Evolutionary conservation across 64 coral and sea anemone species (phyloP).

Genomic region (Stylophora pistillata): DNA sequence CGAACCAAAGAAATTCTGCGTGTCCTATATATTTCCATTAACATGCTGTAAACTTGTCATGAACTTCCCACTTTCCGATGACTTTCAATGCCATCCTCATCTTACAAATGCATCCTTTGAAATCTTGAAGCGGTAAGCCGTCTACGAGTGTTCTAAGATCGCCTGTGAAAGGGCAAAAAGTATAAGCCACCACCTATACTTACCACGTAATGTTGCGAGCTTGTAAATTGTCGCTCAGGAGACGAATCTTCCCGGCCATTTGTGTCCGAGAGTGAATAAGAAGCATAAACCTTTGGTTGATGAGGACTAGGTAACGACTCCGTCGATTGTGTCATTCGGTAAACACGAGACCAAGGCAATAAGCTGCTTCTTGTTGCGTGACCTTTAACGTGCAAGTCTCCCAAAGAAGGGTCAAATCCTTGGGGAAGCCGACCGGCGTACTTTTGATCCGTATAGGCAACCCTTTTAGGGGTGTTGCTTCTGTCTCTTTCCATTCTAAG

Average conservation of each 20-base stretch:
- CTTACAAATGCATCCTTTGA: too few relatives aligned
- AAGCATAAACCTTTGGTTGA: conserved; percentile 14
- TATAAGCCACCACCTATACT: neutral
- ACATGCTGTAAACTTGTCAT: too few relatives aligned
- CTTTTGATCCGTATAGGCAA: neutral
- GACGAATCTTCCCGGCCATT: neutral
- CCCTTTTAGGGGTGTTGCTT: neutral
- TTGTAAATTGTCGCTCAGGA: neutral
- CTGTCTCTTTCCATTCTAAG: neutral
- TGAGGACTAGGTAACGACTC: neutral
- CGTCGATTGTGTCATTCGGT: conserved; percentile 8
- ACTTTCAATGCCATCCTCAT: too few relatives aligned
- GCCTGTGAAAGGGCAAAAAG: too few relatives aligned
- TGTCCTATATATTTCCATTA: too few relatives aligned
- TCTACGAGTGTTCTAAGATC: too few relatives aligned
- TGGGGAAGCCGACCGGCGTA: neutral
- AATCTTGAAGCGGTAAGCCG: too few relatives aligned
- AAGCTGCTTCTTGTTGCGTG: neutral
- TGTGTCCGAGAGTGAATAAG: conserved; percentile 10
- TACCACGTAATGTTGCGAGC: neutral
- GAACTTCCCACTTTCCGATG: too few relatives aligned
- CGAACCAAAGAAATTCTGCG: too few relatives aligned
- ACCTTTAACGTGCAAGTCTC: neutral
- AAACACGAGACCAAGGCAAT: conserved; percentile 19
- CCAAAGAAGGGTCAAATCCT: neutral